These are phyloP conservation scores for Aspidiotus destructor DNA, from an alignment of 2,888 invertebrate species.

Conservation along the genomic window DNA sequence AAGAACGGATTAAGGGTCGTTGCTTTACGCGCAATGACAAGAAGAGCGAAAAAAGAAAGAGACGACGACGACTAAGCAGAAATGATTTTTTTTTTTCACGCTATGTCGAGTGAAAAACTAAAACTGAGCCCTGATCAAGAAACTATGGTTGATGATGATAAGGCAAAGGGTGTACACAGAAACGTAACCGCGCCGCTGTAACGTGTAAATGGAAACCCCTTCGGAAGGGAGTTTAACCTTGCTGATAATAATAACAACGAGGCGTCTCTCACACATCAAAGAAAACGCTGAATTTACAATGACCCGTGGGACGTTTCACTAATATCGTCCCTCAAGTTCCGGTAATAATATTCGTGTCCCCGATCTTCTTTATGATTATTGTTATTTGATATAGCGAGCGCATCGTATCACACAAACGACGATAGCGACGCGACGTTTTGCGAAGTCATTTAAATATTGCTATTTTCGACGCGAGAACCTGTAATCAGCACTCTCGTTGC, in stretches of 20 bases:
- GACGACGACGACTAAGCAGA: too few species aligned
- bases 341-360: slow-evolving; percentile 1
- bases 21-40: too few species aligned
- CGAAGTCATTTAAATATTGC: too few species aligned
- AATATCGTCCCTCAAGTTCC: slow-evolving; percentile 2
- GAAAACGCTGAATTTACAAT: slow-evolving; percentile 4
- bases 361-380: background rate
- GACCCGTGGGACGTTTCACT: slow-evolving; percentile 1
- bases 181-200: background rate
- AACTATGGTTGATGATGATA: too few species aligned
- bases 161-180: background rate
- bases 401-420: too few species aligned
- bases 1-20: background rate
- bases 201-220: background rate
- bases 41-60: too few species aligned
- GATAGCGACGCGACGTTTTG: too few species aligned
- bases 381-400: slow-evolving; percentile 1
- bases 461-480: too few species aligned
- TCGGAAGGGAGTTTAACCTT: slow-evolving; percentile 4
- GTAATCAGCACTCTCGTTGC: too few species aligned
- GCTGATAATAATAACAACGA: background rate
- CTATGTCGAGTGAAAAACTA: too few species aligned
- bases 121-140: too few species aligned
- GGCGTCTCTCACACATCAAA: slow-evolving; percentile 1
- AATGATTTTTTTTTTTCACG: too few species aligned